A percentile compares a stretch with the other conserved stretches of the same genome.
These are phyloP conservation scores for Dendrocincla tyrannina DNA, from an alignment of 2,797 vertebrate species.

Conservation along the genomic window DNA sequence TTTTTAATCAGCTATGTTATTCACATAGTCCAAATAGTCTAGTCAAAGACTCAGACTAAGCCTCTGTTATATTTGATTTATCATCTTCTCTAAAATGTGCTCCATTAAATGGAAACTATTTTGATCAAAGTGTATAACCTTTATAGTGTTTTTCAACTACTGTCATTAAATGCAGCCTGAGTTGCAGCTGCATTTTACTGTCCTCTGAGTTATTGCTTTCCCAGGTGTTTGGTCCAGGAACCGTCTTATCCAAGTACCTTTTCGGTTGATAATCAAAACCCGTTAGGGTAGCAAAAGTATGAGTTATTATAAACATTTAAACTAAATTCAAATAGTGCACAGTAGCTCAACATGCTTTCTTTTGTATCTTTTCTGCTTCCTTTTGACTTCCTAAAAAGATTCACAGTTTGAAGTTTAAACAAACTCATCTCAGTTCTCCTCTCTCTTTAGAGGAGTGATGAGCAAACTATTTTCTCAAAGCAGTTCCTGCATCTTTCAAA, in stretches of 20 bases:
- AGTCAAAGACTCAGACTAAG: neutral
- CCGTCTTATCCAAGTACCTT: neutral
- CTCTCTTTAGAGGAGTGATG: neutral
- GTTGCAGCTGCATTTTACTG: conserved; percentile 49
- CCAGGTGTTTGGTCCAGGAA: conserved; percentile 48
- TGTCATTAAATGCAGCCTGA: conserved; percentile 39
- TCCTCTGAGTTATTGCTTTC: conserved; percentile 47
- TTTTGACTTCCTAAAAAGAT: neutral
- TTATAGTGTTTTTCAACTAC: neutral
- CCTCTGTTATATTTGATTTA: neutral
- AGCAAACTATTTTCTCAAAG: neutral
- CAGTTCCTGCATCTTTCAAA: neutral
- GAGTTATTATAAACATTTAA: neutral
- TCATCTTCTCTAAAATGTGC: neutral
- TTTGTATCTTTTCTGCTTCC: neutral
- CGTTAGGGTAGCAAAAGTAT: neutral
- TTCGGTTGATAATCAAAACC: conserved; percentile 21
- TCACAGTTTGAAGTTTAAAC: neutral
- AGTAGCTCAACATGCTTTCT: neutral
- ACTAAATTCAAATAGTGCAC: neutral
- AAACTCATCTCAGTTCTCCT: neutral
- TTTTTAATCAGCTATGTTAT: conserved; percentile 5
- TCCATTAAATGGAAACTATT: conserved; percentile 18
- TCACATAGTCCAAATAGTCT: neutral
- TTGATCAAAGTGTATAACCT: neutral